Base-by-base conservation (phyloP, 23 tunicate genomes). In the Phallusia fumigata region DNA sequence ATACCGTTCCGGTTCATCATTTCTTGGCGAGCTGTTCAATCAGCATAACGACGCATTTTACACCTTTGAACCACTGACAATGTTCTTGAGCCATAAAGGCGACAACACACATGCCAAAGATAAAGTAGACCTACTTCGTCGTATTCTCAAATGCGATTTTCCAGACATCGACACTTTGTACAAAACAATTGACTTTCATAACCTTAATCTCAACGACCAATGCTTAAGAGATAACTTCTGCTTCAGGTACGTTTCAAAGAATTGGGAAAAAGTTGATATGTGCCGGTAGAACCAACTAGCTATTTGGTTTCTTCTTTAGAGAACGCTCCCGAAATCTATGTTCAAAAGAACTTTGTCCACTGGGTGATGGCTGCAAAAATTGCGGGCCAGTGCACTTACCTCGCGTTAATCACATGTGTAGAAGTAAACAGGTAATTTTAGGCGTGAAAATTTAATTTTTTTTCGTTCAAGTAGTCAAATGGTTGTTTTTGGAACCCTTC, bases 1-100 rank as follows among this genome's bases (percentile, higher is more conserved):
- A 84, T 93, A 93, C 72, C 83, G 98, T 45, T 93, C 98, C 2
- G 98, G 98, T n/a, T 93, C 98, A 16, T 88, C 98, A 32, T 93
- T 93, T 88, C 85, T 93, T 33, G 98, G 98, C 2, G 81, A 93
- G 58, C 83, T 93, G 15, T 93, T 93, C 58, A 93, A 93, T 77
- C 98, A 93, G 44, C 98, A 93, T 78, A 90, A 93, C 22, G 93
- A 85, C 31, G 90, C 82, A 11, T 93, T 93, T 64, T 93, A 93
- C 52, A 84, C 84, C 30, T 93, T 93, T 65, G 98, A 93, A 81
- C 98, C 98, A 18, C 78, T 93, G 19, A 84, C 22, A 52, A 84
- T 85, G 26, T 93, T 93, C 52, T 82, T 65, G 0, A 84, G 72
- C 21, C 81, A 83, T 11, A 78, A 88, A 26, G 52, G 35, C 21